Evolutionary conservation across 2,888 invertebrate species (phyloP).

Genomic region (Sinelater perroti): DNA sequence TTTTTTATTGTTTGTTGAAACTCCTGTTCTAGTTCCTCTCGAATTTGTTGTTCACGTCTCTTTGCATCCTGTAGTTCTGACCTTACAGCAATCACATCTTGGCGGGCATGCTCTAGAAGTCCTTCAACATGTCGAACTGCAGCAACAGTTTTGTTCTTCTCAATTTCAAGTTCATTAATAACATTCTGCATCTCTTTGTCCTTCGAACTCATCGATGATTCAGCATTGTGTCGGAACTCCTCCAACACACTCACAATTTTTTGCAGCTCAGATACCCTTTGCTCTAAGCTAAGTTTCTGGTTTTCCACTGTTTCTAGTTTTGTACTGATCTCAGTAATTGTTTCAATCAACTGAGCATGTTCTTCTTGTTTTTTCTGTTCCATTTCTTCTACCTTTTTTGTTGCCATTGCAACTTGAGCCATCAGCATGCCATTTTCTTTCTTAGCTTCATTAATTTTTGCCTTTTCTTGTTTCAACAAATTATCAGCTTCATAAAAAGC

Average conservation of each 20-base stretch:
- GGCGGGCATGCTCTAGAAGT: slow-evolving; percentile 44
- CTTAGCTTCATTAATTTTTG: slow-evolving; percentile 23
- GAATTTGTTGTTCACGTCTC: slow-evolving; percentile 38
- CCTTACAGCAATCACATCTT: slow-evolving; percentile 46
- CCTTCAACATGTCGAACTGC: slow-evolving; percentile 37
- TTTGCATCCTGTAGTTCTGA: slow-evolving; percentile 43
- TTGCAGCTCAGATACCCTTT: slow-evolving; percentile 37
- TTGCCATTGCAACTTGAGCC: slow-evolving; percentile 8
- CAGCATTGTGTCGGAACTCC: slow-evolving; percentile 43
- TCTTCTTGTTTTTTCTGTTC: slow-evolving; percentile 49
- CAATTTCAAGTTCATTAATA: slow-evolving; percentile 51
- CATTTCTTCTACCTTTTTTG: slow-evolving; percentile 25
- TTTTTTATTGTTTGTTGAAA: slow-evolving; percentile 39
- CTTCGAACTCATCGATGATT: slow-evolving; percentile 48
- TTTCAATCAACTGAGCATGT: background rate
- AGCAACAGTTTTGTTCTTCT: slow-evolving; percentile 48
- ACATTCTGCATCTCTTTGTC: slow-evolving; percentile 50
- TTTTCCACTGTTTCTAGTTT: slow-evolving; percentile 51
- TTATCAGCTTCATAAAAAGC: slow-evolving; percentile 38
- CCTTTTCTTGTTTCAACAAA: slow-evolving; percentile 34
- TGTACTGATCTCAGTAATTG: slow-evolving; percentile 22
- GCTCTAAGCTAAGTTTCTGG: slow-evolving; percentile 47
- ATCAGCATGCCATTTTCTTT: slow-evolving; percentile 14
- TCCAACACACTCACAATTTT: slow-evolving; percentile 43
- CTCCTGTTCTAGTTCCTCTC: slow-evolving; percentile 33